Conservation (phyloP, 2,888 invertebrate species). For the Erebia palarica region DNA sequence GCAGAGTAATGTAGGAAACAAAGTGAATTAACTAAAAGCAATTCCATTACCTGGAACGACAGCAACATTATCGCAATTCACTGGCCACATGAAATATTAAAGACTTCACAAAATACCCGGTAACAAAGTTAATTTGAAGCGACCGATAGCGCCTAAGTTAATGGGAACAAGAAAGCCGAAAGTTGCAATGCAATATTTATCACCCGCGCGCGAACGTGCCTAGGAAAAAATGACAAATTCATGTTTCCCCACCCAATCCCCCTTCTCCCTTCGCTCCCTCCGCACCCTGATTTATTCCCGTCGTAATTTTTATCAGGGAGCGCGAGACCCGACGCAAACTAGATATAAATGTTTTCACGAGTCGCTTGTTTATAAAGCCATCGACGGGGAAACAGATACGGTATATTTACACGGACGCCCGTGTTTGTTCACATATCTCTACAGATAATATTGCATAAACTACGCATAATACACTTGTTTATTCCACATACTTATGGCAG, state of each 20-base stretch:
- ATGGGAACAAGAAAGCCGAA: conserved; percentile 60
- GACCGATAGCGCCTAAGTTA: conserved; percentile 37
- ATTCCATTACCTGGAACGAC: conserved; percentile 13
- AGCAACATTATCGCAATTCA: conserved; percentile 14
- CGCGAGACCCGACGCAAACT: conserved; percentile 69
- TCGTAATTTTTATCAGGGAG: conserved; percentile 76
- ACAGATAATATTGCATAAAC: conserved; percentile 76
- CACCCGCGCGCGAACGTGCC: conserved; percentile 77
- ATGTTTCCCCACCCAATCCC: conserved; percentile 62
- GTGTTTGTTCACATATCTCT: conserved; percentile 70
- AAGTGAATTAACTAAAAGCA: conserved; percentile 7
- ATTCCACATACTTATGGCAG: conserved; percentile 53
- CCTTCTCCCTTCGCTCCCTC: conserved; percentile 49
- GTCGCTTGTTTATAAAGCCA: conserved; percentile 79
- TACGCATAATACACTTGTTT: conserved; percentile 55
- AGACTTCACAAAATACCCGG: conserved; percentile 62
- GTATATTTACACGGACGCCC: conserved; percentile 68
- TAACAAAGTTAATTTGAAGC: conserved; percentile 62
- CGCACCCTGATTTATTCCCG: conserved; percentile 71
- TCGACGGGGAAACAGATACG: conserved; percentile 76
- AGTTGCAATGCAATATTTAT: conserved; percentile 80
- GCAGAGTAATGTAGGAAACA: conserved; percentile 2
- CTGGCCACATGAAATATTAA: conserved; percentile 40
- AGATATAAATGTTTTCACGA: conserved; percentile 78
- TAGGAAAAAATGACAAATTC: conserved; percentile 82